Conservation (phyloP, 2,113 vertebrate genomes). For the Smithornis capensis region DNA sequence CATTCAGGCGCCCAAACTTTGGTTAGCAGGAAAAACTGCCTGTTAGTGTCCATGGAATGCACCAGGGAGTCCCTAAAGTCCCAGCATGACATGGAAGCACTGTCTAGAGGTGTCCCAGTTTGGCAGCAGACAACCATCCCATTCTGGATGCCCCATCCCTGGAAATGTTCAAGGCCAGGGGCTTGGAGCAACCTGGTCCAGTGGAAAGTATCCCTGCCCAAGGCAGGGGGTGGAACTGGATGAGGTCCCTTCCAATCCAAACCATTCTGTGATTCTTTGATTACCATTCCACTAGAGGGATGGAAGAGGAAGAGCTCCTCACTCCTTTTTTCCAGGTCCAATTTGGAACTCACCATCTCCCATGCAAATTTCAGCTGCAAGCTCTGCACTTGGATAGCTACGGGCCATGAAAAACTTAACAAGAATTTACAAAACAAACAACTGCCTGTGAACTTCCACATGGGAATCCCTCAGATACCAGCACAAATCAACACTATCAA, state of each 20-base stretch:
- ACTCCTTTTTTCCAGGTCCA: not conserved
- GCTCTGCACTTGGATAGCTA: not conserved
- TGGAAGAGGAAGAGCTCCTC: not conserved
- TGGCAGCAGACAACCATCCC: not conserved
- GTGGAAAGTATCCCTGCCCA: not conserved
- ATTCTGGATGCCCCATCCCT: not conserved
- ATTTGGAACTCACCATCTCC: not conserved
- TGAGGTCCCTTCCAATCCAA: not conserved
- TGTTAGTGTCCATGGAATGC: not conserved
- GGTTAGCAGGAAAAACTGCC: not conserved
- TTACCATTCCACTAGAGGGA: not conserved
- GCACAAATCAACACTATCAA: not conserved
- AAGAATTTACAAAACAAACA: not conserved
- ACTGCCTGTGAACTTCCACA: not conserved
- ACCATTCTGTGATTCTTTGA: not conserved
- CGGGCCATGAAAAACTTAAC: not conserved
- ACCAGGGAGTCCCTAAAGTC: not conserved
- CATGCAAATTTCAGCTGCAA: not conserved
- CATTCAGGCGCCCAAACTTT: not conserved
- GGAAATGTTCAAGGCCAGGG: not conserved
- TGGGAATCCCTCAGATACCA: not conserved
- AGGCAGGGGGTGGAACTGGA: not conserved
- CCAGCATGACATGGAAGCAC: rapidly evolving
- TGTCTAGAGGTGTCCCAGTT: not conserved
- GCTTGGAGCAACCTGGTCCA: not conserved